Evolutionary conservation across 2,888 invertebrate genomes (phyloP).

Genomic region (Caradrina kadenii): DNA sequence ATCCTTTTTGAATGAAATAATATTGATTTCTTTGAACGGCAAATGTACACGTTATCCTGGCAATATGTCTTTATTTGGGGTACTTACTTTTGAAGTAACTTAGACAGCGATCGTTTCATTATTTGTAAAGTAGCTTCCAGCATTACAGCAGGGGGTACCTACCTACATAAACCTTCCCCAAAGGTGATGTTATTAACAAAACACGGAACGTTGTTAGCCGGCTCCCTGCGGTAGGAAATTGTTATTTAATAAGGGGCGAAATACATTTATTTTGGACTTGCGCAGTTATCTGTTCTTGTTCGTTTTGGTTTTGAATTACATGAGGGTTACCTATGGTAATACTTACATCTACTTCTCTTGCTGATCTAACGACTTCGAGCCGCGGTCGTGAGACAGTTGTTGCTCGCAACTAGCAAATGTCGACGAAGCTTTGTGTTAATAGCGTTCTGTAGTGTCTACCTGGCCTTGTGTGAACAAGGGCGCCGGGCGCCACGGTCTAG

Average conservation of each 20-base stretch:
- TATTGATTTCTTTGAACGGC: slow-evolving; percentile 4
- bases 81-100: background rate
- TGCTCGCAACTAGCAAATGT: too few relatives aligned
- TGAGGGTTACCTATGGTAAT: too few relatives aligned
- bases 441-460: too few relatives aligned
- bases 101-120: background rate
- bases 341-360: too few relatives aligned
- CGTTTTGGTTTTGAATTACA: background rate
- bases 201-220: slow-evolving; percentile 21
- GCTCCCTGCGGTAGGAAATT: slow-evolving; percentile 21
- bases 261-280: background rate
- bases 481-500: too few relatives aligned
- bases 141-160: background rate
- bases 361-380: too few relatives aligned
- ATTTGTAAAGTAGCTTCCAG: background rate
- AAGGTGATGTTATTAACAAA: slow-evolving; percentile 22
- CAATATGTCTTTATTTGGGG: background rate
- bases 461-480: too few relatives aligned
- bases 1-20: slow-evolving; percentile 11
- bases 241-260: slow-evolving; percentile 20
- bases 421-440: too few relatives aligned
- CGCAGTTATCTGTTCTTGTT: background rate
- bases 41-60: background rate
- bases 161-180: background rate
- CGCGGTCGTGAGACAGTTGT: too few relatives aligned